A percentile compares a stretch with the other conserved stretches of the same genome.
Evolutionary conservation across 2,113 vertebrate species (phyloP).

Genomic region (Corythaixoides concolor): DNA sequence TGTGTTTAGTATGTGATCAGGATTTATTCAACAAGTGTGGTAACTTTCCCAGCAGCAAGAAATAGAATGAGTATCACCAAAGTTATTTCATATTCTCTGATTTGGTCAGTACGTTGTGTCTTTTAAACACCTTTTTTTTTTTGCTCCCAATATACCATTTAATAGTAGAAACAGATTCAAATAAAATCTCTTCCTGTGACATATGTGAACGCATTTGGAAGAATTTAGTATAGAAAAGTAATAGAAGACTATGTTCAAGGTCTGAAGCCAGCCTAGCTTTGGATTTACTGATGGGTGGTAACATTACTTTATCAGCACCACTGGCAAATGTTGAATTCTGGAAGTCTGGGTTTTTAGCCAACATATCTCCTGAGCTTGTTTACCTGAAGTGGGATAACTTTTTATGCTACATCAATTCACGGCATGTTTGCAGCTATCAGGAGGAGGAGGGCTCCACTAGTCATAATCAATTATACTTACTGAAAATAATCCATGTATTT

Average conservation of each 20-base stretch:
- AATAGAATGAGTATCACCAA: neutral
- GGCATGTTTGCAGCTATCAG: neutral
- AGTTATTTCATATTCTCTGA: neutral
- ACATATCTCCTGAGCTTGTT: neutral
- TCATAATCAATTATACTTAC: neutral
- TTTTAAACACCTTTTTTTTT: neutral
- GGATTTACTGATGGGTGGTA: neutral
- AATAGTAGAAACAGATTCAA: neutral
- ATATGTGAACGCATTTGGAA: neutral
- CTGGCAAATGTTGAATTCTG: neutral
- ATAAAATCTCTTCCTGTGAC: neutral
- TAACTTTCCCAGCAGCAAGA: neutral
- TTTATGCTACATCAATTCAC: neutral
- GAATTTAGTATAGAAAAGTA: neutral
- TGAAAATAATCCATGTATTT: neutral
- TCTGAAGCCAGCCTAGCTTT: neutral
- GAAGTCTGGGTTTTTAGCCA: neutral
- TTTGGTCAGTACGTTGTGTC: neutral
- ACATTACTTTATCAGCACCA: neutral
- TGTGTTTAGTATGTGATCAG: neutral
- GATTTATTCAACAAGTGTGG: neutral
- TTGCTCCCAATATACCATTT: neutral
- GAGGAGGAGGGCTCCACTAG: neutral
- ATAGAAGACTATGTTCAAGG: neutral
- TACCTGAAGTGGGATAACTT: neutral